phyloP scores from a whole-genome alignment of 2,113 vertebrate genomes.

The Leptosomus discolor region DNA sequence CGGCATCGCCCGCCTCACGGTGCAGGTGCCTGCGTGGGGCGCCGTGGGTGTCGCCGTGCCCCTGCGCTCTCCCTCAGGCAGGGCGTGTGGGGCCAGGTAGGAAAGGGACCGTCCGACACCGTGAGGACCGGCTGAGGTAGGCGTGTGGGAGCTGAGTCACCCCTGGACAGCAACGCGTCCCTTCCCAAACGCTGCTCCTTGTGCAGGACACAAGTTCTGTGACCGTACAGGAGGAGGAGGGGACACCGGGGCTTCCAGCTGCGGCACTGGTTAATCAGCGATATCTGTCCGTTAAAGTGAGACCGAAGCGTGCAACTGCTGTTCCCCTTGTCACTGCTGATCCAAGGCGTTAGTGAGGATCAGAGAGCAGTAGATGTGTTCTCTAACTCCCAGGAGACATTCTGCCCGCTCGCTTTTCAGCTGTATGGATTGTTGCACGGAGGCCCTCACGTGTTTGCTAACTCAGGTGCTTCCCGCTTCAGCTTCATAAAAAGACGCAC shows the following conservation, averaged over 20 bases:
- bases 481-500: neutral
- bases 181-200: rapidly evolving
- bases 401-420: neutral
- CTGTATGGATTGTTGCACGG: neutral
- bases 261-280: neutral
- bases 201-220: neutral
- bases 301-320: neutral
- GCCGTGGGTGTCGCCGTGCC: neutral
- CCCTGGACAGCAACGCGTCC: neutral
- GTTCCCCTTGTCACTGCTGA: neutral
- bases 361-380: neutral
- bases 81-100: rapidly evolving
- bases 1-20: no score
- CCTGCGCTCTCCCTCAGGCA: neutral
- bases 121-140: neutral
- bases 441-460: neutral
- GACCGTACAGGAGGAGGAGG: neutral
- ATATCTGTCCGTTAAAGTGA: neutral
- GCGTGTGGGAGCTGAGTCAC: neutral
- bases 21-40: no score
- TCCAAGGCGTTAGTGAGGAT: neutral
- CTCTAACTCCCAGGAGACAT: neutral
- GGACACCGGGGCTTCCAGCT: neutral
- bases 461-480: neutral
- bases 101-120: neutral